Base-by-base conservation (phyloP, 2,113 vertebrate species). In the Ardeotis arabs region DNA sequence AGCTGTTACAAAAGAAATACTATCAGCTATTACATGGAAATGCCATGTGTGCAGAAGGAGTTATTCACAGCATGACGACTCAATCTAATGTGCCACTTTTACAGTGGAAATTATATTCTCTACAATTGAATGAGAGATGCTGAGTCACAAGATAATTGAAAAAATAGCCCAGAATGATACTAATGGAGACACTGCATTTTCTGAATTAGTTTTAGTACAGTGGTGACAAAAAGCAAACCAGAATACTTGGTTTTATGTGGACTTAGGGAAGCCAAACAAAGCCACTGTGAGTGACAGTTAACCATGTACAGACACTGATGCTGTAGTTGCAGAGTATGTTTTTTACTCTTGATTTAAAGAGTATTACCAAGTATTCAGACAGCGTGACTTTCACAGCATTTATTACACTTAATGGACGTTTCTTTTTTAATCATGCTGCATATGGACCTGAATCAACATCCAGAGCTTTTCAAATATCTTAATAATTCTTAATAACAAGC, bases 51-150 rank as follows among this genome's bases (percentile, higher is more conserved):
- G 70, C 67, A 85, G 62, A 84, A 79, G 70, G 62, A 70, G 94
- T 94, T 95, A 87, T 86, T 95, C 84, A 89, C 74, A 89, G 89
- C 81, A 69, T 64, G 74, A 82, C 90, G 91, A 91, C 93, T 96
- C 70, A 82, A 84, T 87, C 89, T 91, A 73, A 87, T 64, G 27
- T 84, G 58, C 62, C 27, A 20, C 49, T 89, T 92, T 59, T 75
- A 37, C 87, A 94, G 84, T 94, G 84, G 66, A 94, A 92, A 93
- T 94, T 79, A 79, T 82, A 45, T 84, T 76, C 53, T 72, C 45
- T 91, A 20, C 58, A 87, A 72, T 13, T 75, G 62, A 93, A 68
- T 64, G 58, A 75, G 89, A 84, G 87, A 91, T 82, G 69, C 80
- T 87, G 84, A 93, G 66, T 84, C 91, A 92, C 87, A 72, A 78